These are phyloP conservation scores for Mesocricetus auratus DNA, from an alignment of 2,113 vertebrate genomes.

Conservation along the genomic window DNA sequence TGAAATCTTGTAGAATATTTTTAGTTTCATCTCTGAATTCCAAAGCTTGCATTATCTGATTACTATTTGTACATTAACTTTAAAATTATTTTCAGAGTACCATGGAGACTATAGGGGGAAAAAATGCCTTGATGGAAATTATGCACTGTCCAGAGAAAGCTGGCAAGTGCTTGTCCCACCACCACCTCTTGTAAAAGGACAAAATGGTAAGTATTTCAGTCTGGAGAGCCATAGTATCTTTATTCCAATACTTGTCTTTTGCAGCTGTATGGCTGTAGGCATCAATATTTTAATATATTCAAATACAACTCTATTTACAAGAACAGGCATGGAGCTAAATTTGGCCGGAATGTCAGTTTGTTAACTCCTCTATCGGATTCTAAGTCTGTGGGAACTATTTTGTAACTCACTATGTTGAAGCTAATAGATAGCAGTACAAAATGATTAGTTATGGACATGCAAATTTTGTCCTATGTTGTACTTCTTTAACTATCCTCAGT, in stretches of 20 bases:
- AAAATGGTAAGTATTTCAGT: neutral
- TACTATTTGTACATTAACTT: conserved; percentile 56
- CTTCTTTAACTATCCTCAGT: conserved; percentile 3
- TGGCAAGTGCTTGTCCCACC: neutral
- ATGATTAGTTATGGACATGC: neutral
- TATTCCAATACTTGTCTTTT: neutral
- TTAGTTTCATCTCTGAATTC: conserved; percentile 24
- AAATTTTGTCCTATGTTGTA: neutral
- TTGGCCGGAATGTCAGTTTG: neutral
- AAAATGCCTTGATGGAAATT: neutral
- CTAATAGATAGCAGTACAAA: conserved; percentile 1
- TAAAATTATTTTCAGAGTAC: conserved; percentile 28
- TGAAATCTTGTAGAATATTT: conserved; percentile 14
- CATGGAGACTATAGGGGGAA: neutral
- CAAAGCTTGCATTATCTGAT: conserved; percentile 6
- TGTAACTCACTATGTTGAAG: neutral
- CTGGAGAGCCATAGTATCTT: neutral
- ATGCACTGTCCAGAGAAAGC: neutral
- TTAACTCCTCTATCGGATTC: neutral
- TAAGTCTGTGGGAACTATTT: neutral
- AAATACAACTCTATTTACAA: conserved; percentile 7
- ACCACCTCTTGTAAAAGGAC: neutral
- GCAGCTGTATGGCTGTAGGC: too few relatives aligned
- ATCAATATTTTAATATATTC: neutral
- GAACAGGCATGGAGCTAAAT: neutral